These are phyloP conservation scores for Todus mexicanus DNA, from an alignment of 2,797 vertebrate species.

Conservation along the genomic window DNA sequence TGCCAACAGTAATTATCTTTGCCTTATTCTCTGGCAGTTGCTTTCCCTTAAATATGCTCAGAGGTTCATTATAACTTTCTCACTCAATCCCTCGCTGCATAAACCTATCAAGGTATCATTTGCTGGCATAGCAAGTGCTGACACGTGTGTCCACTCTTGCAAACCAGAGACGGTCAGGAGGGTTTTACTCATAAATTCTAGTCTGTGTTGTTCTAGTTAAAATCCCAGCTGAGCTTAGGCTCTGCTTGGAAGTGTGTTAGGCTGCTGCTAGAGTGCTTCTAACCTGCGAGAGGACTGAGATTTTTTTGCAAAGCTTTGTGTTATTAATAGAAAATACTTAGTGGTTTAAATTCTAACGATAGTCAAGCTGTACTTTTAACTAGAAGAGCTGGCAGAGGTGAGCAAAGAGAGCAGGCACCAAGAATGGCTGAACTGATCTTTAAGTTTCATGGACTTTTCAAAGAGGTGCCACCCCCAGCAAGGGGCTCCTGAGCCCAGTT, in stretches of 20 bases:
- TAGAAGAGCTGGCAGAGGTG: neutral
- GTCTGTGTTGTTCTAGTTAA: neutral
- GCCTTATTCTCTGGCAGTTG: constrained; percentile 25
- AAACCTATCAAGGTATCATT: neutral
- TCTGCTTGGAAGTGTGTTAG: neutral
- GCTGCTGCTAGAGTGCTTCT: neutral
- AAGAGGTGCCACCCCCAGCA: neutral
- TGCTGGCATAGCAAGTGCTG: neutral
- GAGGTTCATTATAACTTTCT: constrained; percentile 42
- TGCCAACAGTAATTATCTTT: constrained; percentile 45
- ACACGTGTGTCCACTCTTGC: neutral
- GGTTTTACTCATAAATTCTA: neutral
- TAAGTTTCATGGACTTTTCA: neutral
- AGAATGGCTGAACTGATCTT: neutral
- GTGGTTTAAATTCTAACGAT: neutral
- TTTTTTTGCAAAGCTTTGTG: neutral
- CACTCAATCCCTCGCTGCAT: neutral
- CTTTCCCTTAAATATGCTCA: neutral
- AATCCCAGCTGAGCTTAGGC: neutral
- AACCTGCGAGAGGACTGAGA: neutral
- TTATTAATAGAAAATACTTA: neutral
- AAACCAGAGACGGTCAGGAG: neutral
- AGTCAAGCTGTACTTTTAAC: neutral
- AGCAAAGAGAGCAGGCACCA: neutral
- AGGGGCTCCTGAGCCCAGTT: neutral